Evolutionary conservation across 2,888 invertebrate genomes (phyloP).

Genomic region (Phyto melanocephala): DNA sequence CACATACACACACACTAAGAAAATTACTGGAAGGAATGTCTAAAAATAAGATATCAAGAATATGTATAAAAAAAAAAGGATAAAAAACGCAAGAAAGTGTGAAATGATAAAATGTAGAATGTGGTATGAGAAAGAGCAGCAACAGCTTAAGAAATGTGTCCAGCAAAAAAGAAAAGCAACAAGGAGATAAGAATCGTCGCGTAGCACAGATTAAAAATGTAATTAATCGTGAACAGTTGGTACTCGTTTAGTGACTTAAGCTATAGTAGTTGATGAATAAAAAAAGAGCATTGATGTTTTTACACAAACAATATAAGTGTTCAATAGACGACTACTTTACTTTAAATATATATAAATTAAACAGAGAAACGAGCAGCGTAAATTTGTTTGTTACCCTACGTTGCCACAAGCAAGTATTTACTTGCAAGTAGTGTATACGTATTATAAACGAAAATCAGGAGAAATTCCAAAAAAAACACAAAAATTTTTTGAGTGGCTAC

Average conservation of each 20-base stretch:
- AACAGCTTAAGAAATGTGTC: constrained; percentile 18
- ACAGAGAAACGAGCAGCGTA: too few relatives aligned
- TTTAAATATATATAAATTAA: too few relatives aligned
- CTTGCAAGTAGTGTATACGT: too few relatives aligned
- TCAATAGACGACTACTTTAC: not conserved
- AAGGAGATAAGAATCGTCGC: constrained; percentile 53
- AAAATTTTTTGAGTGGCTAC: too few relatives aligned
- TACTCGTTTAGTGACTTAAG: not conserved
- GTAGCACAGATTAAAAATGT: constrained; percentile 61
- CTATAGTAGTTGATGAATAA: not conserved
- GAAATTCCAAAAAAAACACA: too few relatives aligned
- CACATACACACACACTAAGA: constrained; percentile 3
- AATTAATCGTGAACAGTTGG: constrained; percentile 60
- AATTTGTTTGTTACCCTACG: too few relatives aligned
- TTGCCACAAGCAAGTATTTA: too few relatives aligned
- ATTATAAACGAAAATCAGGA: too few relatives aligned
- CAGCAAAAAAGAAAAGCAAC: not conserved
- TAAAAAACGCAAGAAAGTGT: not conserved
- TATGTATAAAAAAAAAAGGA: not conserved
- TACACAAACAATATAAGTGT: not conserved
- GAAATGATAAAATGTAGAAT: constrained; percentile 12
- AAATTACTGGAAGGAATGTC: not conserved
- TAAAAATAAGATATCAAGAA: constrained; percentile 6
- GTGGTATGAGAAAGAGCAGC: not conserved
- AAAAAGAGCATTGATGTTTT: not conserved